Conservation (phyloP, 2,797 vertebrate species). For the Sebastes cheni region DNA sequence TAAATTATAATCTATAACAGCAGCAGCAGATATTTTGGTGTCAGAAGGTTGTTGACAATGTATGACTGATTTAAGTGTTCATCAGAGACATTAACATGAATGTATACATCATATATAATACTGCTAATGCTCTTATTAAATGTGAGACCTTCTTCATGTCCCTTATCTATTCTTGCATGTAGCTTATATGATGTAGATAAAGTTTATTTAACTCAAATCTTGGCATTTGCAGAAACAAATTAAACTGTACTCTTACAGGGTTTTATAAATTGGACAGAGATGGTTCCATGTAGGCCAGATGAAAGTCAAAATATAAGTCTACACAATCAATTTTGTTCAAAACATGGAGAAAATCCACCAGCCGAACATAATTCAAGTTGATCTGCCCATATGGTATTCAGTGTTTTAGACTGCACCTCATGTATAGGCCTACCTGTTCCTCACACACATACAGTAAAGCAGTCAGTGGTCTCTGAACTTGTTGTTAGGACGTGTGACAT, state of each 20-base stretch:
- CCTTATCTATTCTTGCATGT: background rate
- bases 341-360: background rate
- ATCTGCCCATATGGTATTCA: conserved; percentile 5
- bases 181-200: background rate
- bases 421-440: conserved; percentile 8
- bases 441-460: conserved; percentile 25
- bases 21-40: too few species aligned
- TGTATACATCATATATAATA: background rate
- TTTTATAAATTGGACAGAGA: background rate
- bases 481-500: conserved; percentile 53
- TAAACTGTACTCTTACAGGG: background rate
- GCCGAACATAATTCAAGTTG: conserved; percentile 4
- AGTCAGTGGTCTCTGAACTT: conserved; percentile 31
- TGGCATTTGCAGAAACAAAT: background rate
- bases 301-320: background rate
- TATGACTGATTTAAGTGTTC: too few species aligned
- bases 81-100: too few species aligned
- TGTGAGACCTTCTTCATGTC: background rate
- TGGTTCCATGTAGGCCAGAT: background rate
- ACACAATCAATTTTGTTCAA: background rate
- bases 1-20: too few species aligned
- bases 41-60: too few species aligned
- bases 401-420: background rate
- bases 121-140: background rate
- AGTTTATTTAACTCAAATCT: background rate